Base-by-base conservation (phyloP, 2,888 invertebrate genomes). In the Paralinhomoeus sp. region DNA sequence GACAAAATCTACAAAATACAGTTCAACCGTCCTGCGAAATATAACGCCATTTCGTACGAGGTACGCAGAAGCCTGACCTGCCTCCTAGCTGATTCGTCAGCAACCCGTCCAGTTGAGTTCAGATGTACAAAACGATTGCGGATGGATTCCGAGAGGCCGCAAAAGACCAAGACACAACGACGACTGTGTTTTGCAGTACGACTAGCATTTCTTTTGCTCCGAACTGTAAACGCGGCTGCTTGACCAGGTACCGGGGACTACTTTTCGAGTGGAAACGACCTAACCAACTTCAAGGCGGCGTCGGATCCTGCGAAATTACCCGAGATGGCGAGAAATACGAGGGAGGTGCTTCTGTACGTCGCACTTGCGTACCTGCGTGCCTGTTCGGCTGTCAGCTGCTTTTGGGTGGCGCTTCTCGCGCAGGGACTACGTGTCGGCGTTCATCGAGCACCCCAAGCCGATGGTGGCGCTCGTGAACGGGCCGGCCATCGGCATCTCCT, bases 381-480 rank as follows among this genome's bases (percentile, higher is more conserved):
- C 15, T 31, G 31, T 31, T 12, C 15, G 31, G 15, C 31, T 31
- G 31, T 31, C 38, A 54, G 53, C 37, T 52, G 42, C 20, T 52
- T 2, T 45, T 44, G 38, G 47, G 54, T 31, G 31, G 9, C 15
- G 31, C 9, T 31, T 31, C 36, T 15, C n/a, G 12, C 65, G 68
- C 44, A 74, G 73, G 53, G 66, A 72, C 13, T 77, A 78, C 65
- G 71, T 85, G 2, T 67, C 71, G 46, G 70, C 79, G 0, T 76
- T 84, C 52, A 80, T 87, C 50, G 74, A 75, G 51, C 85, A 81
- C 62, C 80, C 82, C 0, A 97, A 93, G 65, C 66, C 85, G 33
- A 62, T 93, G 37, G 71, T 91, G 49, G 80, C 78, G 17, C 67
- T 87, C 46, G 76, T 91, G 0, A 89, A 93, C 70, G 93, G 93